These are phyloP conservation scores for Nesometra sesokonis DNA, from an alignment of 35 echinoderm and acorn worm genomes.

Conservation along the genomic window DNA sequence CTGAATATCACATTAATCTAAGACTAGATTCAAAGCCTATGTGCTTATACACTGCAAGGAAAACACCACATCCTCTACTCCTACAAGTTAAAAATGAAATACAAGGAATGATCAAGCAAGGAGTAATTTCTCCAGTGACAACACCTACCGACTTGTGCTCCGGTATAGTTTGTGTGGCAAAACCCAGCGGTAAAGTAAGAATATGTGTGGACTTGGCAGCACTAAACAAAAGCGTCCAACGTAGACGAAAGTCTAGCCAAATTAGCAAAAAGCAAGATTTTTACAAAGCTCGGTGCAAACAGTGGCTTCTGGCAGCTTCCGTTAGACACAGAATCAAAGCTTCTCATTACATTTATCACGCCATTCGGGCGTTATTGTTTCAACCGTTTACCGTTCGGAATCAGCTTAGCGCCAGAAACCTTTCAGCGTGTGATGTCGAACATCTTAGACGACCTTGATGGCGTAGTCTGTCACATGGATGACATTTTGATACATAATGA, in stretches of 20 bases:
- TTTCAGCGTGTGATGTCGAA: not conserved
- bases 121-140: not conserved
- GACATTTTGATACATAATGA: slow-evolving; percentile 37
- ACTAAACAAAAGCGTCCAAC: not conserved
- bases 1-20: not conserved
- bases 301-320: slow-evolving; percentile 6
- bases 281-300: slow-evolving; percentile 1
- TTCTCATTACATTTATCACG: slow-evolving; percentile 2
- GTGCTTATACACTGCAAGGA: not conserved
- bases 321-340: not conserved
- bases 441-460: not conserved
- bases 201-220: not conserved
- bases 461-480: not conserved
- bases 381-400: not conserved
- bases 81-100: not conserved
- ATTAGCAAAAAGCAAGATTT: not conserved
- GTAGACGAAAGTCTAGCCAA: not conserved
- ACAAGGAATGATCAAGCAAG: not conserved
- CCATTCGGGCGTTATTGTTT: not conserved
- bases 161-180: not conserved
- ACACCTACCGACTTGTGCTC: not conserved
- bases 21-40: not conserved
- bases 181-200: not conserved
- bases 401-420: not conserved
- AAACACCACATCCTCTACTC: not conserved